phyloP scores from a whole-genome alignment of 2,888 invertebrate species.

The Brachypterus glaber region DNA sequence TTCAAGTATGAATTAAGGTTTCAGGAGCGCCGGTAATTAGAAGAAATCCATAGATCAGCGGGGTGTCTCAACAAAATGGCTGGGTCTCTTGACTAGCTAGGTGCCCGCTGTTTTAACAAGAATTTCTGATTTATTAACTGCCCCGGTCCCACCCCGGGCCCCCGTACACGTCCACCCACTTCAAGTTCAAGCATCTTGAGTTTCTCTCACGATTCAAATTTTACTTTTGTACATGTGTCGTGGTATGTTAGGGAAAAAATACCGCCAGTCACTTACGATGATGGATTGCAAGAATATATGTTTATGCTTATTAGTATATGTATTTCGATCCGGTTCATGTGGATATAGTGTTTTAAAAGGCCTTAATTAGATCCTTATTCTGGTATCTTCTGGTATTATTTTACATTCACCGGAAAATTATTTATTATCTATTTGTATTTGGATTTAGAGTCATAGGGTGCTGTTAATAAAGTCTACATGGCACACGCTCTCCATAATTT shows the following conservation, averaged over 20 bases:
- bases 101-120: conserved; percentile 34
- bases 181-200: conserved; percentile 15
- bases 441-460: no score
- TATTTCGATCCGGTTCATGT: conserved; percentile 18
- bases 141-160: conserved; percentile 25
- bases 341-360: no score
- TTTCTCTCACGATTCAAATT: conserved; percentile 30
- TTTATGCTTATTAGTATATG: conserved; percentile 29
- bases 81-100: conserved; percentile 28
- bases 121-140: conserved; percentile 31
- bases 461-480: no score
- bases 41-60: conserved; percentile 32
- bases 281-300: conserved; percentile 30
- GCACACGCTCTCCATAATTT: no score
- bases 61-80: conserved; percentile 33
- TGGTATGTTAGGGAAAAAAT: conserved; percentile 27
- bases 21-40: conserved; percentile 36
- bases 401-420: no score
- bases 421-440: no score
- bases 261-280: conserved; percentile 34
- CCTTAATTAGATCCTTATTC: no score
- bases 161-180: conserved; percentile 33
- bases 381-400: no score
- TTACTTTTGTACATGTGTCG: conserved; percentile 29
- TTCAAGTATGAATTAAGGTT: conserved; percentile 35